Base-by-base conservation (phyloP, 2,888 invertebrate species). In the Apotomis capreana region DNA sequence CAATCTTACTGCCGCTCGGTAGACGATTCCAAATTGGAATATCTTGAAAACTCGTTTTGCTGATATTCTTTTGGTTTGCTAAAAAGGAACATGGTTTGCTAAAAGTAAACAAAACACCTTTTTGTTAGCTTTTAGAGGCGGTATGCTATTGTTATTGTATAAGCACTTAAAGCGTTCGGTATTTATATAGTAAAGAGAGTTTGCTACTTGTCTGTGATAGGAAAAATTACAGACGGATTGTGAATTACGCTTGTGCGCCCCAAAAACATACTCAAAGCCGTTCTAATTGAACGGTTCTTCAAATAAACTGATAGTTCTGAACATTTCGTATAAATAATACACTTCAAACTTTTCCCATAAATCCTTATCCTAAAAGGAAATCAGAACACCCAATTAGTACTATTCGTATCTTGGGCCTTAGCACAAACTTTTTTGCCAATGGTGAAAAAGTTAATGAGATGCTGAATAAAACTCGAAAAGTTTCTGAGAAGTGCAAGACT, bases 1-100 rank as follows among this genome's bases (percentile, higher is more conserved):
- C 26, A 15, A 61, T 26, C 37, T 57, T 26, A 26, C 26, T 13
- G 67, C 49, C 49, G 64, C n/a, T 58, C 10, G n/a, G 58, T 55
- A 51, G 5, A 67, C 10, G 61, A 51, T 49, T 9, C 59, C 10
- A 40, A 61, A 55, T 54, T 44, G 63, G n/a, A 59, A 70, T 26
- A 26, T 55, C 37, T 49, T 12, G 46, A 26, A 65, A 65, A 13
- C 57, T 67, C 37, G 13, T 49, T 67, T 67, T 5, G 40, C 36
- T 49, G 65, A n/a, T 44, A 64, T 67, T 15, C n/a, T 46, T 13
- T 57, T 58, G 5, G 26, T 60, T 60, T 10, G 46, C 8, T 15
- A 49, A 49, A 49, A 49, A 9, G 9, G 9, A 49, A 9, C 3
- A 49, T 10, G 49, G 3, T 49, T 6, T 40, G 6, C 6, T 5